Evolutionary conservation across 2,888 invertebrate species (phyloP), one percentile per base, ranked within the genome.

Genomic region (Heliothis peltigera): DNA sequence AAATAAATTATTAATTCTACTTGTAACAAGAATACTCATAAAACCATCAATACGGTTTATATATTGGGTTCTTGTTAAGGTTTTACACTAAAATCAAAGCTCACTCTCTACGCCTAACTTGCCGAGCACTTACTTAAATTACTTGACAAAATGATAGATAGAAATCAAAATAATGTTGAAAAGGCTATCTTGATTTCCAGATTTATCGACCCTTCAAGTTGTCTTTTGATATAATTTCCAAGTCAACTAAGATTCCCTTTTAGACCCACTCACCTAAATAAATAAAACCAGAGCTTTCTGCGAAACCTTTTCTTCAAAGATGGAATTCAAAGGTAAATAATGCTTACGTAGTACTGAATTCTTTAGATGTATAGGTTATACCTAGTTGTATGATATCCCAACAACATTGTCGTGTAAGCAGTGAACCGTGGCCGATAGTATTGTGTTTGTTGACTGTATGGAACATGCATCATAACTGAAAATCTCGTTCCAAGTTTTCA

Each of bases 401-500:
- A 44, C 54, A 49, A 62, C 55, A 57, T 51, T 74, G 60, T 55
- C 39, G 49, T 51, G 43, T 51, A 75, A 32, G 43, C 75, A 75
- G 51, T 57, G 70, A 70, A 75, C 70, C 62, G 28, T 57, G 7
- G 5, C 48, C 28, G 48, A 15, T 54, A 53, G 70, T 52, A 74
- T 74, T 70, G 70, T 70, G 42, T 63, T 47, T 63, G 70, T 70
- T 63, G 59, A 70, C 57, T 62, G 21, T 19, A 47, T 4, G 22
- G 25, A 57, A 60, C 62, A 63, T 60, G 70, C 59, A 69, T 60
- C 54, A 64, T 64, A 68, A 44, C 56, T 60, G 54, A 62, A 70
- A 57, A 60, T 70, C 47, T 60, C 49, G 51, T 65, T 70, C 49
- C 46, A 69, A 75, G 56, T 75, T 75, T 75, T 63, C 56, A 47